Percentiles rank a stretch among this genome's conserved stretches.
Evolutionary conservation across 2,797 vertebrate species (phyloP).

Genomic region (Pyrocephalus nanus): DNA sequence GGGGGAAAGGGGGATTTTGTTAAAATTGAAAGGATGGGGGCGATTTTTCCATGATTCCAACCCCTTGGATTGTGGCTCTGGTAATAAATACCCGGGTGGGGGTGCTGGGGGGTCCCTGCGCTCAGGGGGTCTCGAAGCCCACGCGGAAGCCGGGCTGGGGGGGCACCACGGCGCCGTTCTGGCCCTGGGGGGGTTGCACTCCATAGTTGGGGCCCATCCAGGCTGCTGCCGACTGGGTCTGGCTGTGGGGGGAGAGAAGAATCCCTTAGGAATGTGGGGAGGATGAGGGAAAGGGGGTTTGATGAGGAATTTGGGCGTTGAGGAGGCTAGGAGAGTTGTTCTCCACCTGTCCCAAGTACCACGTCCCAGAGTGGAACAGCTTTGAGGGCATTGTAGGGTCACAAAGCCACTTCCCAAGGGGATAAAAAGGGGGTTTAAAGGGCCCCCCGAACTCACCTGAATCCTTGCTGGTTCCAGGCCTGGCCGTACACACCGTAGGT

Average conservation of each 20-base stretch:
- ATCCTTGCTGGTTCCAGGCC: slow-evolving; percentile 96
- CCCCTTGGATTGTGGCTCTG: not conserved
- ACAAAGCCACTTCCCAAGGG: not conserved
- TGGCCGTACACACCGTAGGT: slow-evolving; percentile 93
- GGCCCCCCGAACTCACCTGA: slow-evolving; percentile 83
- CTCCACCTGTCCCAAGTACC: not conserved
- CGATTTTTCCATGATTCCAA: not conserved
- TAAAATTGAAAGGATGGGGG: not conserved
- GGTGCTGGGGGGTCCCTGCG: not conserved
- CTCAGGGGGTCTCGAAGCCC: not conserved
- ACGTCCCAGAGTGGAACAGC: not conserved
- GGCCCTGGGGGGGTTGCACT: not conserved
- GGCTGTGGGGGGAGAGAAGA: not conserved
- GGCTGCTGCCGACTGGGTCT: not conserved
- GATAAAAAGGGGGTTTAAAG: not conserved
- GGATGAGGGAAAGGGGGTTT: not conserved
- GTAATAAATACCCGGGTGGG: not conserved
- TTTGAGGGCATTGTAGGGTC: not conserved
- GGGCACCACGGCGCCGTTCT: not conserved
- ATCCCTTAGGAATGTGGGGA: not conserved
- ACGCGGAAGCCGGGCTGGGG: not conserved
- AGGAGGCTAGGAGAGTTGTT: not conserved
- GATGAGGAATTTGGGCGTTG: not conserved
- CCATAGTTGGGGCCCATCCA: not conserved
- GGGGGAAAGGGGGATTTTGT: too few relatives aligned